A percentile compares a stretch with the other conserved stretches of the same genome.
Conservation (phyloP, 35 echinoderm and acorn worm genomes). For the Ptychodera flava region DNA sequence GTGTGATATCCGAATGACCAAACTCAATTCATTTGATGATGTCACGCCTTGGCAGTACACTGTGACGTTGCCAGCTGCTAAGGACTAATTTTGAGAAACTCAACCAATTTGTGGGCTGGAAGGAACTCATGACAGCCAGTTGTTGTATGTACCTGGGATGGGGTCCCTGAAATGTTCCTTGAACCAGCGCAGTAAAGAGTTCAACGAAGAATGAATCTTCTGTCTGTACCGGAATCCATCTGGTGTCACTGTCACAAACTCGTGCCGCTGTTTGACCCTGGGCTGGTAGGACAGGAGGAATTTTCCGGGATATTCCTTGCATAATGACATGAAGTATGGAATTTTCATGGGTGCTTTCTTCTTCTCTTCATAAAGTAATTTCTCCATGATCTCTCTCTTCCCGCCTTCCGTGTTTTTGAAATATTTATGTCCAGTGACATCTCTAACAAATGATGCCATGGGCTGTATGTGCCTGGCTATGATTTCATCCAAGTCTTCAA, state of each 20-base stretch:
- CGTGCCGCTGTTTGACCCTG: constrained; percentile 59
- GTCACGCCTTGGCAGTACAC: no score
- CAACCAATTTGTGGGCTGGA: not conserved
- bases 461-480: constrained; percentile 94
- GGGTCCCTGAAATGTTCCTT: constrained; percentile 98
- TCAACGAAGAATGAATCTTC: constrained; percentile 61
- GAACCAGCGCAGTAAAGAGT: constrained; percentile 84
- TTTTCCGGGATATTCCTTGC: constrained; percentile 70
- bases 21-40: no score
- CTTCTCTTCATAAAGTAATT: constrained; percentile 49
- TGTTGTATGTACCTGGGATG: constrained; percentile 53
- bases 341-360: constrained; percentile 62
- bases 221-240: constrained; percentile 75
- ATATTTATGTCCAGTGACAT: constrained; percentile 75
- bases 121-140: not conserved
- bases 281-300: constrained; percentile 85
- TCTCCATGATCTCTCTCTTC: constrained; percentile 69
- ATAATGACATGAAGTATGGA: constrained; percentile 87
- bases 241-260: constrained; percentile 77
- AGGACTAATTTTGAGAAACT: not conserved
- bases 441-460: constrained; percentile 82
- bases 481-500: constrained; percentile 98
- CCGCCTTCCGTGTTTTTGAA: constrained; percentile 63
- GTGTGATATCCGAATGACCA: no score
- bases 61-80: no score